Conservation (phyloP, 1,140 invertebrate species). For the Microplitis demolitor region DNA sequence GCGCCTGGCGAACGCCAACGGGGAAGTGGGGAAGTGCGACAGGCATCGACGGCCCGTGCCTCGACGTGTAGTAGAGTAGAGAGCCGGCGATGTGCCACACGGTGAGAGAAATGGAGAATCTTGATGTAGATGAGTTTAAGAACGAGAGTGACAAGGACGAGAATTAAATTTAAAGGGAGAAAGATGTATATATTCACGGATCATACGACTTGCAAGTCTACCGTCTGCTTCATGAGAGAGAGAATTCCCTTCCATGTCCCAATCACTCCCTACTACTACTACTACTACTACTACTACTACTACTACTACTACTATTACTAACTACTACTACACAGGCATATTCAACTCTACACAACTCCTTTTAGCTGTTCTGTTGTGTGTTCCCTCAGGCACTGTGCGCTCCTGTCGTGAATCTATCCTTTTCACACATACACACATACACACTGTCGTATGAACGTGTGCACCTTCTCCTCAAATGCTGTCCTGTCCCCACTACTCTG, state of each 20-base stretch:
- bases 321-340: background rate
- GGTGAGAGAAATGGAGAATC: background rate
- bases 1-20: background rate
- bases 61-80: background rate
- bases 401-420: background rate
- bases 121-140: no score
- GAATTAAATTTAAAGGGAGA: background rate
- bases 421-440: background rate
- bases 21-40: background rate
- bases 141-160: no score
- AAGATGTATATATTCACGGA: background rate
- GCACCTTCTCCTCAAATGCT: slow-evolving; percentile 6
- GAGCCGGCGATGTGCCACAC: background rate
- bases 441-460: background rate
- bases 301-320: background rate
- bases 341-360: no score
- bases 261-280: background rate
- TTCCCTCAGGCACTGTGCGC: slow-evolving; percentile 5
- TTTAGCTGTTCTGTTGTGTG: background rate
- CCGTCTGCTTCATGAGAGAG: background rate
- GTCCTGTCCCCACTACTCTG: background rate
- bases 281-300: background rate
- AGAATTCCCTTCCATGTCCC: background rate
- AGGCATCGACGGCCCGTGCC: slow-evolving; percentile 8
- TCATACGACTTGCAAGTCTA: slow-evolving; percentile 6